Evolutionary conservation across 2,888 invertebrate species (phyloP).

Genomic region (Atherix ibis): DNA sequence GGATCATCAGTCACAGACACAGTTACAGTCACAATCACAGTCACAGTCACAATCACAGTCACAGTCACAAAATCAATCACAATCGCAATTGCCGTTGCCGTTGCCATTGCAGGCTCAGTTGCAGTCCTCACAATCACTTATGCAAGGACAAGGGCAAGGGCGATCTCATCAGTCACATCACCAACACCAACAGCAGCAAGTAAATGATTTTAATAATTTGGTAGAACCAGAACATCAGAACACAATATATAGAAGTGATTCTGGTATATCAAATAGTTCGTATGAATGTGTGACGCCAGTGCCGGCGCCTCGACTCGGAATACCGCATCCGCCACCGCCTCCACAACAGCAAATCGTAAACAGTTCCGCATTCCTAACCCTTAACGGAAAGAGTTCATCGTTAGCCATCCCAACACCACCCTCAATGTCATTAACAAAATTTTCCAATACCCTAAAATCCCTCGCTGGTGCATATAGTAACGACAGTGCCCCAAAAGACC

Average conservation of each 20-base stretch:
- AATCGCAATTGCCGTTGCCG: slow-evolving; percentile 18
- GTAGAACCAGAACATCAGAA: slow-evolving; percentile 29
- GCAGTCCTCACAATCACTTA: slow-evolving; percentile 1
- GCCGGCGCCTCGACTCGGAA: slow-evolving; percentile 44
- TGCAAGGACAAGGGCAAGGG: slow-evolving; percentile 17
- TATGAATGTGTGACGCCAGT: slow-evolving; percentile 38
- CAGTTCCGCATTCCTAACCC: no score
- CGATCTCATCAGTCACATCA: slow-evolving; percentile 28
- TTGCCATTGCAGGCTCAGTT: slow-evolving; percentile 20
- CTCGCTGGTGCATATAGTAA: no score
- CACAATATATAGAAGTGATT: slow-evolving; percentile 32
- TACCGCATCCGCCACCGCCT: slow-evolving; percentile 1
- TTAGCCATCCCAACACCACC: background rate
- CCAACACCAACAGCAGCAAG: slow-evolving; percentile 19
- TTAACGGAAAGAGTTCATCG: slow-evolving; percentile 5
- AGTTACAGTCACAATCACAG: slow-evolving; percentile 12
- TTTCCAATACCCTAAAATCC: no score
- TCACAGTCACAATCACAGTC: background rate
- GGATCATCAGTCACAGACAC: slow-evolving; percentile 5
- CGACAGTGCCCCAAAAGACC: no score
- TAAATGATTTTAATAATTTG: slow-evolving; percentile 21
- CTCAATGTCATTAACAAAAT: background rate
- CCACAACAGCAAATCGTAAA: slow-evolving; percentile 3
- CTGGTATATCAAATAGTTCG: slow-evolving; percentile 34
- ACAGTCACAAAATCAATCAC: slow-evolving; percentile 8